A percentile compares a stretch with the other conserved stretches of the same genome.
phyloP scores from a whole-genome alignment of 2,888 invertebrate genomes.

The Tachina lurida region DNA sequence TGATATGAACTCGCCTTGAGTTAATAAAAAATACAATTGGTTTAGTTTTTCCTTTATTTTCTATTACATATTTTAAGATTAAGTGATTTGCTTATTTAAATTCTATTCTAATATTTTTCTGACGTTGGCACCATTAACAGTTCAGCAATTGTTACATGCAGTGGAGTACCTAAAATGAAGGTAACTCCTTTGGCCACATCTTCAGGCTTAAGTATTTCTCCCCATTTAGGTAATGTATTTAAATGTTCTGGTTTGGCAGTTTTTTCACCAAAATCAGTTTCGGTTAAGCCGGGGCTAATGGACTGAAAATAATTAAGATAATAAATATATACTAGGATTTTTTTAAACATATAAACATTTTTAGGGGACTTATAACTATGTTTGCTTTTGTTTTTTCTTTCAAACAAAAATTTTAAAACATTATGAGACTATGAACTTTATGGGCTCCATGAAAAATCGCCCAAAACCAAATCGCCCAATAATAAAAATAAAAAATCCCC shows the following conservation, averaged over 20 bases:
- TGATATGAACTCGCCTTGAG: not conserved
- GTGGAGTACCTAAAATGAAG: slow-evolving; percentile 76
- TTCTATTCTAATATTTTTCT: slow-evolving; percentile 74
- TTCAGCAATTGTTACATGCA: slow-evolving; percentile 77
- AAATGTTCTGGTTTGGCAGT: slow-evolving; percentile 67
- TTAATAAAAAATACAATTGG: not conserved
- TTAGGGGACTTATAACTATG: too few relatives aligned
- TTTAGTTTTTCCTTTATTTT: not conserved
- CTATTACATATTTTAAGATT: not conserved
- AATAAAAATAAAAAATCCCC: too few relatives aligned
- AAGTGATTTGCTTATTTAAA: not conserved
- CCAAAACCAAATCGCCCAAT: too few relatives aligned
- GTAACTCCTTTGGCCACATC: slow-evolving; percentile 77
- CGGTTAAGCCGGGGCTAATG: slow-evolving; percentile 78
- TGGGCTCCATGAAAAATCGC: too few relatives aligned
- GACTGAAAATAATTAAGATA: slow-evolving; percentile 72
- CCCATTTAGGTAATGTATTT: slow-evolving; percentile 71
- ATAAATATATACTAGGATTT: not conserved
- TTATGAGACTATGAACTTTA: too few relatives aligned
- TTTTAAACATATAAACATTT: not conserved
- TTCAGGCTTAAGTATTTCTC: slow-evolving; percentile 74
- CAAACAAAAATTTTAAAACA: too few relatives aligned
- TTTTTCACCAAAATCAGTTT: slow-evolving; percentile 75
- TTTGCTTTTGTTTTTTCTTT: too few relatives aligned
- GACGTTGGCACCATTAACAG: slow-evolving; percentile 76